Conservation (phyloP, 2,888 invertebrate genomes). For the Meiosimyza decipiens region DNA sequence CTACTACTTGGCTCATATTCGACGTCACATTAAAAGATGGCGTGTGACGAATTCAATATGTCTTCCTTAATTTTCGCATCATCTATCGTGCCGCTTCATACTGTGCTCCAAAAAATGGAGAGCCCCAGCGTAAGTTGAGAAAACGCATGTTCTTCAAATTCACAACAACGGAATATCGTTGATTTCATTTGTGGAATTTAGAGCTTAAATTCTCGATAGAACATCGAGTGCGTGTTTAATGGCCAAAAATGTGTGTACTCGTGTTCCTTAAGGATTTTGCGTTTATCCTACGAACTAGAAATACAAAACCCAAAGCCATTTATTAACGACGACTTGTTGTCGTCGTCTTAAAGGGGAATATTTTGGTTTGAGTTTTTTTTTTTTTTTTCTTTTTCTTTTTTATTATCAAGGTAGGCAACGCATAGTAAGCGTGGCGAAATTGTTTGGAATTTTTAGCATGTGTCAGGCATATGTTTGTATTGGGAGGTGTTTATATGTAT, state of each 20-base stretch:
- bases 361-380: too few relatives aligned
- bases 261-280: slow-evolving; percentile 3
- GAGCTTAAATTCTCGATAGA: slow-evolving; percentile 1
- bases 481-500: too few relatives aligned
- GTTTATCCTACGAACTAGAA: slow-evolving; percentile 4
- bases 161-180: slow-evolving; percentile 9
- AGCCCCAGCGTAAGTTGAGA: background rate
- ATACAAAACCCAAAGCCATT: slow-evolving; percentile 18
- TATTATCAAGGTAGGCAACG: too few relatives aligned
- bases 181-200: slow-evolving; percentile 23
- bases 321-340: slow-evolving; percentile 9
- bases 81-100: background rate
- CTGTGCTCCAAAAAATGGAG: background rate
- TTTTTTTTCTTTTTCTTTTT: too few relatives aligned
- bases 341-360: too few relatives aligned
- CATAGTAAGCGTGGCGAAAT: too few relatives aligned
- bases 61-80: slow-evolving; percentile 11
- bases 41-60: slow-evolving; percentile 33
- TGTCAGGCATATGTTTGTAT: too few relatives aligned
- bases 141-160: slow-evolving; percentile 26
- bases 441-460: too few relatives aligned
- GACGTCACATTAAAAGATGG: slow-evolving; percentile 24
- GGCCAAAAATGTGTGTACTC: slow-evolving; percentile 14
- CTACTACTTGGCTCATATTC: slow-evolving; percentile 3
- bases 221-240: slow-evolving; percentile 22